phyloP scores from a whole-genome alignment of 2,113 vertebrate genomes.

The Menidia beryllina region DNA sequence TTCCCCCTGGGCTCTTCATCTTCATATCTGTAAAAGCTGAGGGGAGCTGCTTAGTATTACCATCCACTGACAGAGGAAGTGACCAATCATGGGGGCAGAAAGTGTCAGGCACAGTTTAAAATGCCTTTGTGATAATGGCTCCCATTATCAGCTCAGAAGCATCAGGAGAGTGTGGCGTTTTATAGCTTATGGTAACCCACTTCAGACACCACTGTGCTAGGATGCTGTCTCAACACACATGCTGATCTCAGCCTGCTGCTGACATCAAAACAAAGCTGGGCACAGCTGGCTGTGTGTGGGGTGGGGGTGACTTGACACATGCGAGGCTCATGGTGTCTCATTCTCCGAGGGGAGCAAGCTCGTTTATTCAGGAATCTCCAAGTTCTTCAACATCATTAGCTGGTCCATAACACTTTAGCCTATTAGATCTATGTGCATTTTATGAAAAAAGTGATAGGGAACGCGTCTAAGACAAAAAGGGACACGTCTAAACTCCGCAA shows the following conservation, averaged over 20 bases:
- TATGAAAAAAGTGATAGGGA: slow-evolving; percentile 21
- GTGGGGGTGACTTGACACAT: slow-evolving; percentile 61
- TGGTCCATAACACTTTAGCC: neutral
- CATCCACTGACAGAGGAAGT: slow-evolving; percentile 38
- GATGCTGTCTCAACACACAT: slow-evolving; percentile 48
- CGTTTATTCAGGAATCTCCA: slow-evolving; percentile 16
- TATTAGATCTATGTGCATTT: slow-evolving; percentile 30
- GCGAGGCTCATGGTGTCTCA: slow-evolving; percentile 56
- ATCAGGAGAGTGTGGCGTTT: slow-evolving; percentile 79
- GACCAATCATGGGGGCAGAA: slow-evolving; percentile 44
- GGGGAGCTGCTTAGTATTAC: slow-evolving; percentile 41
- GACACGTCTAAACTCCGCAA: slow-evolving; percentile 49
- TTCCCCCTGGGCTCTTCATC: slow-evolving; percentile 13
- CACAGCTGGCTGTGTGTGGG: slow-evolving; percentile 73
- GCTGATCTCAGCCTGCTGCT: slow-evolving; percentile 44
- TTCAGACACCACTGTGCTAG: slow-evolving; percentile 67
- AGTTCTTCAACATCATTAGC: neutral
- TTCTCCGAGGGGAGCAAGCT: slow-evolving; percentile 35
- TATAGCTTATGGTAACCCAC: slow-evolving; percentile 77
- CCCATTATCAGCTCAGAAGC: slow-evolving; percentile 79
- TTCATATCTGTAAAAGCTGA: slow-evolving; percentile 36
- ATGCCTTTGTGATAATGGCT: slow-evolving; percentile 77
- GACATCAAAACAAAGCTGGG: slow-evolving; percentile 71
- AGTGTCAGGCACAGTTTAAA: slow-evolving; percentile 62
- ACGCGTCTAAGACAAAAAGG: slow-evolving; percentile 25